A percentile compares a stretch with the other conserved stretches of the same genome.
phyloP scores from a whole-genome alignment of 2,113 vertebrate species.

The Dendrocopos noguchii region DNA sequence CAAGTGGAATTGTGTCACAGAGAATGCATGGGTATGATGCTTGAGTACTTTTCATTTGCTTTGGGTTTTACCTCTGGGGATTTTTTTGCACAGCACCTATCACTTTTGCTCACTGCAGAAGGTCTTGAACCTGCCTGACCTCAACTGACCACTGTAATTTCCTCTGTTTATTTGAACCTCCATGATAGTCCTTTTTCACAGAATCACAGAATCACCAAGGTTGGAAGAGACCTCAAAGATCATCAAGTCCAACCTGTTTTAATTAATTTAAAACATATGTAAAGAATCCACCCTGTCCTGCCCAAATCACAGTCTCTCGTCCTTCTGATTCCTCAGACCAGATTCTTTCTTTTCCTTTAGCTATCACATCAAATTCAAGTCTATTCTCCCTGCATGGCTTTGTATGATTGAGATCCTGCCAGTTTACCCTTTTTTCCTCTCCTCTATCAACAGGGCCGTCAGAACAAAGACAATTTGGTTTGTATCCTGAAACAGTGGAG shows the following conservation, averaged over 20 bases:
- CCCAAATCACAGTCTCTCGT: background rate
- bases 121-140: background rate
- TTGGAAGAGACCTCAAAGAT: no score
- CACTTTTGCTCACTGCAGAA: background rate
- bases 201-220: no score
- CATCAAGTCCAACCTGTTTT: no score
- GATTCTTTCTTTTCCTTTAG: background rate
- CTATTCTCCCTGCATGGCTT: fast-evolving
- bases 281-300: background rate
- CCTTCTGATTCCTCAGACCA: background rate
- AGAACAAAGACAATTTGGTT: background rate
- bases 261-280: background rate
- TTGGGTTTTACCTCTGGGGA: background rate
- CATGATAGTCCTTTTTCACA: background rate
- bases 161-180: background rate
- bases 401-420: background rate
- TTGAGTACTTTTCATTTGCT: background rate
- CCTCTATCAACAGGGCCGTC: background rate
- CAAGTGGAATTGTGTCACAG: background rate
- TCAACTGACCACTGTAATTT: background rate
- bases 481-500: background rate
- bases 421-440: background rate
- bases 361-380: background rate
- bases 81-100: background rate
- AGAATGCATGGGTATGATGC: background rate